Conservation (phyloP, 2,113 vertebrate genomes). For the Miniopterus natalensis region DNA sequence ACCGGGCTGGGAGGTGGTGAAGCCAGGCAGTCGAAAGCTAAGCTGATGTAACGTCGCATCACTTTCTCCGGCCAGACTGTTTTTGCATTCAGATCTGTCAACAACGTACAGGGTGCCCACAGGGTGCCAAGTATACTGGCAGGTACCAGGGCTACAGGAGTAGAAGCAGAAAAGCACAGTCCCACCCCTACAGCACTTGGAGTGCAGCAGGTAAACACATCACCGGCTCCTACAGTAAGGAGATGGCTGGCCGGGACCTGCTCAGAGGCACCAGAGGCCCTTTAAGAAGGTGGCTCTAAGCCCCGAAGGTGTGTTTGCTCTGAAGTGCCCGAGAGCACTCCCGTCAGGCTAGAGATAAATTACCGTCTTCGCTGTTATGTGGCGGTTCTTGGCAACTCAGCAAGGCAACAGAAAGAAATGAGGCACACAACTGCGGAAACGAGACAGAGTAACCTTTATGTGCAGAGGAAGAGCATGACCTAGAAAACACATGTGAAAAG, state of each 20-base stretch:
- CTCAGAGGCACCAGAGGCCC: too few relatives aligned
- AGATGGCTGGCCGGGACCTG: background rate
- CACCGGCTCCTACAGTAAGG: rapidly evolving
- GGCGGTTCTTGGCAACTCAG: background rate
- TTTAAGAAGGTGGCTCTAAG: background rate
- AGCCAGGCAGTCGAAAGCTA: background rate
- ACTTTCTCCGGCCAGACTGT: background rate
- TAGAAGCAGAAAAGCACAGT: background rate
- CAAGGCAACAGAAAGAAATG: background rate
- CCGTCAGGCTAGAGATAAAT: too few relatives aligned
- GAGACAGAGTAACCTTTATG: background rate
- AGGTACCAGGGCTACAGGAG: background rate
- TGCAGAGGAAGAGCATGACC: background rate
- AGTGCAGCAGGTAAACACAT: background rate
- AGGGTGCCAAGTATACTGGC: background rate
- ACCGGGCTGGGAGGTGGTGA: background rate
- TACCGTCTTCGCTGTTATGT: too few relatives aligned
- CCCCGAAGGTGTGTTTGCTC: background rate
- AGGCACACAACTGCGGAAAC: background rate
- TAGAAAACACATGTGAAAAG: background rate
- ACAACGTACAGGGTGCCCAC: background rate
- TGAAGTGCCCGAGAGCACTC: background rate
- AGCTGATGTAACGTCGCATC: background rate
- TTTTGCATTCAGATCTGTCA: background rate
- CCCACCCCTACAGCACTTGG: background rate